Percentiles rank a stretch among this genome's conserved stretches.
These are phyloP conservation scores for Cheilosia vernalis DNA, from an alignment of 2,888 invertebrate genomes.

Conservation along the genomic window DNA sequence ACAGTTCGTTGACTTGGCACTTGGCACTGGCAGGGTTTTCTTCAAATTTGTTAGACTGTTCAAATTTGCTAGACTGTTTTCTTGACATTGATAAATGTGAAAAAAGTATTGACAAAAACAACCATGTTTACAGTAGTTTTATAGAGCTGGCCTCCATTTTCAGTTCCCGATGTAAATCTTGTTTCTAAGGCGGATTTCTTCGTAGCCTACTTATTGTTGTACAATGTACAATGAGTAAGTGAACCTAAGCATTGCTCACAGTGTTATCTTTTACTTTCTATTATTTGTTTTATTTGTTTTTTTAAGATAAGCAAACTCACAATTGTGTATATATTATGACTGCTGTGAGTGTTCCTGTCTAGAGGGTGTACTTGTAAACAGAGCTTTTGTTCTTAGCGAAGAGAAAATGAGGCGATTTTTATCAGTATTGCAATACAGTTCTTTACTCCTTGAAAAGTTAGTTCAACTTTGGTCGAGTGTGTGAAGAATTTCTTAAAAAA, in stretches of 20 bases:
- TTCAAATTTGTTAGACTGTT: slow-evolving; percentile 3
- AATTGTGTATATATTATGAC: not conserved
- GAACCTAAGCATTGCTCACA: slow-evolving; percentile 11
- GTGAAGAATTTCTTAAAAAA: too few species aligned
- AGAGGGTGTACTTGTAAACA: not conserved
- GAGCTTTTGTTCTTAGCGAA: slow-evolving; percentile 9
- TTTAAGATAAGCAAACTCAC: slow-evolving; percentile 22
- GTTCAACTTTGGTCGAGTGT: not conserved
- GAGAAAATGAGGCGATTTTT: slow-evolving; percentile 5
- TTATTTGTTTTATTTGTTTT: slow-evolving; percentile 16
- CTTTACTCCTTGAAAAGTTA: slow-evolving; percentile 7
- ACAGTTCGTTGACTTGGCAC: slow-evolving; percentile 40
- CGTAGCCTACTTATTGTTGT: slow-evolving; percentile 15
- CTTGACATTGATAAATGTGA: slow-evolving; percentile 43
- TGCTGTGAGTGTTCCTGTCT: slow-evolving; percentile 2
- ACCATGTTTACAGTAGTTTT: not conserved
- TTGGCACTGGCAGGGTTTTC: too few species aligned
- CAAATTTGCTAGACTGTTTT: not conserved
- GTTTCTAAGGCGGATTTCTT: slow-evolving; percentile 35
- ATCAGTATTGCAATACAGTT: not conserved
- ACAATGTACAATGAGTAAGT: slow-evolving; percentile 14
- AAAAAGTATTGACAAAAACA: not conserved
- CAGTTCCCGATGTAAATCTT: slow-evolving; percentile 1
- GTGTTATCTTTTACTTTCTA: slow-evolving; percentile 6
- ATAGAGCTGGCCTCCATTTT: slow-evolving; percentile 4